Conservation (phyloP, 2,797 vertebrate species). For the Serranus cabrilla region DNA sequence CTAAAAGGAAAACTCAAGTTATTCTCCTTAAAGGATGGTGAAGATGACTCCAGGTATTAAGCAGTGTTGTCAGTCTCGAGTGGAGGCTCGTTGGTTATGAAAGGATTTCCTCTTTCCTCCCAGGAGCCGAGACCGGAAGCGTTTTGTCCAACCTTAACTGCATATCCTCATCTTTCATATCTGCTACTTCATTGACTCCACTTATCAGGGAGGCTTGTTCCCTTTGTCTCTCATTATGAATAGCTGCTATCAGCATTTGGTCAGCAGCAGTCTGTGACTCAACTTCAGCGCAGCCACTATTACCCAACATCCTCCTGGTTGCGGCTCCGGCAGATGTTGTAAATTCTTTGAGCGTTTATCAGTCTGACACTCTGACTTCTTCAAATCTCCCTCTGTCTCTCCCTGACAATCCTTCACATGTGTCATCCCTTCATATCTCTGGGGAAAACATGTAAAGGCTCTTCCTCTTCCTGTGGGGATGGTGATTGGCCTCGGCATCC, state of each 20-base stretch:
- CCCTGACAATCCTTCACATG: slow-evolving; percentile 45
- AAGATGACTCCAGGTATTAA: slow-evolving; percentile 41
- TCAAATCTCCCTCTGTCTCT: slow-evolving; percentile 40
- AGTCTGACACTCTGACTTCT: slow-evolving; percentile 35
- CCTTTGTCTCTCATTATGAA: slow-evolving; percentile 46
- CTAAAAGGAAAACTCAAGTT: slow-evolving; percentile 22
- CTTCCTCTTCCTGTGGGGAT: slow-evolving; percentile 79
- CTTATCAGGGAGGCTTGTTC: slow-evolving; percentile 53
- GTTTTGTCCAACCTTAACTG: slow-evolving; percentile 33
- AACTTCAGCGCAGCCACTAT: slow-evolving; percentile 37
- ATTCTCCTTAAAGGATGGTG: neutral
- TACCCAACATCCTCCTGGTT: slow-evolving; percentile 55
- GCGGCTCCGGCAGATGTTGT: slow-evolving; percentile 36
- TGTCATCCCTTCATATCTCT: slow-evolving; percentile 64
- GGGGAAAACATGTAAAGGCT: slow-evolving; percentile 49
- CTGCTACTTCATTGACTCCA: slow-evolving; percentile 50
- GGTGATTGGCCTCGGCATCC: slow-evolving; percentile 55
- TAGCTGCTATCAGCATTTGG: slow-evolving; percentile 38
- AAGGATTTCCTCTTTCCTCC: slow-evolving; percentile 73
- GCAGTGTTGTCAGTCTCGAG: slow-evolving; percentile 42
- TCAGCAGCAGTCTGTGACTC: slow-evolving; percentile 65
- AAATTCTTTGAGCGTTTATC: slow-evolving; percentile 75
- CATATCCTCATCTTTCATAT: slow-evolving; percentile 53
- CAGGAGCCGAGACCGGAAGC: slow-evolving; percentile 42
- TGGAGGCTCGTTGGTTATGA: slow-evolving; percentile 43